A percentile compares a stretch with the other conserved stretches of the same genome.
Evolutionary conservation across 2,113 vertebrate species (phyloP).

Genomic region (Gasterosteus aculeatus): DNA sequence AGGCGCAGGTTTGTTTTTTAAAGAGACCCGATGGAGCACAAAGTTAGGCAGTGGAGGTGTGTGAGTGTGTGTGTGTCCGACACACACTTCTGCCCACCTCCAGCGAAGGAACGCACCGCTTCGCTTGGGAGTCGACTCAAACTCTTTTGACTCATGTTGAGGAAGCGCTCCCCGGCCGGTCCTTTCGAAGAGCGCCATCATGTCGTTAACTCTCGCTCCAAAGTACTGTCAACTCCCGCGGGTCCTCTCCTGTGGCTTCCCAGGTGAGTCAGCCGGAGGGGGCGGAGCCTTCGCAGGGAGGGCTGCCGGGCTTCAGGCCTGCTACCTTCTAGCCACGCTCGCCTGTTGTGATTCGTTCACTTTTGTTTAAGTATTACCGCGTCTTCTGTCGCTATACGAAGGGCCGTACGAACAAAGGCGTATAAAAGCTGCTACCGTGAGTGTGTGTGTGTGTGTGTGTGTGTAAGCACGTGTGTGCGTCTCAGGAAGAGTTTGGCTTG

Average conservation of each 20-base stretch:
- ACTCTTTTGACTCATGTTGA: not conserved
- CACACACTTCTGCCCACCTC: not conserved
- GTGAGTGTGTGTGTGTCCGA: not conserved
- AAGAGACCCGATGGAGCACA: not conserved
- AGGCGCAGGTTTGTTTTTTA: not conserved
- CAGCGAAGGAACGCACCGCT: no score
- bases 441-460: constrained; percentile 8
- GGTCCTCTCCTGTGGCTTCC: not conserved
- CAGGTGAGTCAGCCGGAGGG: not conserved
- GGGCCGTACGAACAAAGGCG: not conserved
- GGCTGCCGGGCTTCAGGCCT: not conserved
- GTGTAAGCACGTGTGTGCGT: constrained; percentile 31
- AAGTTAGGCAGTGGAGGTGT: not conserved
- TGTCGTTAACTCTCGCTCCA: not conserved
- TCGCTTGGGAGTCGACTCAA: not conserved
- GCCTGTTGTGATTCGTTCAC: not conserved
- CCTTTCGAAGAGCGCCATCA: not conserved
- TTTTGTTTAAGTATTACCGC: not conserved
- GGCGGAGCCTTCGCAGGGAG: not conserved
- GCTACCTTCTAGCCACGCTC: not conserved
- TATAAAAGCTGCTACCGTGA: not conserved
- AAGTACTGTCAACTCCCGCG: constrained; percentile 2
- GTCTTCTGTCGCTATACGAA: not conserved
- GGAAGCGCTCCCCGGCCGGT: not conserved
- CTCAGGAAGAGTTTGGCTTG: constrained; percentile 52